Conservation (phyloP, 2,113 vertebrate genomes). For the Beaufortia kweichowensis region DNA sequence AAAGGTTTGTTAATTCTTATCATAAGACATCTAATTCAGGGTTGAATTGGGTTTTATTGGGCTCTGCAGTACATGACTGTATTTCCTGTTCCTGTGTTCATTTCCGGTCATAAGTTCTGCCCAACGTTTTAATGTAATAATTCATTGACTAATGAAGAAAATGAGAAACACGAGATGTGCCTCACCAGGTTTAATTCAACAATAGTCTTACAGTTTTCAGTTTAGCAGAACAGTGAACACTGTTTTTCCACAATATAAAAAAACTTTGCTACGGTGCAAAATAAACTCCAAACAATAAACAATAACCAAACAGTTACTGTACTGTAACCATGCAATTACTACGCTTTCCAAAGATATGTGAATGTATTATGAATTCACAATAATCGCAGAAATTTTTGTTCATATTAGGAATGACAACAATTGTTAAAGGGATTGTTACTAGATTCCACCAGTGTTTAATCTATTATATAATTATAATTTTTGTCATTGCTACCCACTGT, state of each 20-base stretch:
- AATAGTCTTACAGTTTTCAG: conserved; percentile 26
- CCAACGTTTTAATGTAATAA: conserved; percentile 38
- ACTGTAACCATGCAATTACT: no score
- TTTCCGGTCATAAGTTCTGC: background rate
- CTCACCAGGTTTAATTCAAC: conserved; percentile 51
- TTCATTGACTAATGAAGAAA: conserved; percentile 56
- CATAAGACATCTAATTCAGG: background rate
- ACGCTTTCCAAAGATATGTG: no score
- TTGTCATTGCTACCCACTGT: no score
- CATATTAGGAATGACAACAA: no score
- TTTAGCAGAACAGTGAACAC: background rate
- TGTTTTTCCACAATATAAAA: background rate
- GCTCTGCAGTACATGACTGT: no score
- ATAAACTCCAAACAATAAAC: no score
- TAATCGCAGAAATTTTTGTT: no score
- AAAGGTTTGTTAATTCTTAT: background rate
- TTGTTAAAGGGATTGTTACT: no score
- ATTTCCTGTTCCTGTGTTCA: background rate
- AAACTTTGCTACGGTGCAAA: background rate
- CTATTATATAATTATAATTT: no score
- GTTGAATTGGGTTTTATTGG: background rate
- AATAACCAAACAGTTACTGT: no score
- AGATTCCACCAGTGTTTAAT: no score
- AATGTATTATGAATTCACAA: no score
- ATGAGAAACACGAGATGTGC: conserved; percentile 71